Percentiles rank a stretch among this genome's conserved stretches.
Evolutionary conservation across 1,140 invertebrate genomes (phyloP).

Genomic region (Drosophila murphyi): DNA sequence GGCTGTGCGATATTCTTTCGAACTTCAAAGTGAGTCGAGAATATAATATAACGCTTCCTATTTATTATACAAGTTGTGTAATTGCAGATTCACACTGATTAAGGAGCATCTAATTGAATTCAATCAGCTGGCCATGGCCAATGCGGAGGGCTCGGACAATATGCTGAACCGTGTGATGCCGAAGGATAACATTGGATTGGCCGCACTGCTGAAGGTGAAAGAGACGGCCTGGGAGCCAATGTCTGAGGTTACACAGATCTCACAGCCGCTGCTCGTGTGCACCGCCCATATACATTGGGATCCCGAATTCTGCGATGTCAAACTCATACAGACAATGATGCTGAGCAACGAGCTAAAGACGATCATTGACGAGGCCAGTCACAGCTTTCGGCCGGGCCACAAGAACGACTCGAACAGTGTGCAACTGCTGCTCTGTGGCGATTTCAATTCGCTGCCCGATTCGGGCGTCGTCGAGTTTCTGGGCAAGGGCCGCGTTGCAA

Average conservation of each 20-base stretch:
- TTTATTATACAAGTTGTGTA: neutral
- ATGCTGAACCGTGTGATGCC: conserved; percentile 99
- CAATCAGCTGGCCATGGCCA: conserved; percentile 99
- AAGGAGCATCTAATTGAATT: conserved; percentile 99
- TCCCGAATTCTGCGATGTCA: conserved; percentile 99
- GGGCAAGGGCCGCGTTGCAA: conserved; percentile 93
- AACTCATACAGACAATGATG: conserved; percentile 99
- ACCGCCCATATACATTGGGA: conserved; percentile 99
- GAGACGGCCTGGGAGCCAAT: conserved; percentile 96
- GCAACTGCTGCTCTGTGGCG: conserved; percentile 97
- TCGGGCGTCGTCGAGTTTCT: conserved; percentile 99
- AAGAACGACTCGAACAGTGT: conserved; percentile 92
- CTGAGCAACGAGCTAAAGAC: conserved; percentile 95
- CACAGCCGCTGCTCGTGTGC: conserved; percentile 96
- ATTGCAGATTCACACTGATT: conserved; percentile 94
- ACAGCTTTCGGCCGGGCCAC: conserved; percentile 87
- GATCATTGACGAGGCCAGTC: conserved; percentile 91
- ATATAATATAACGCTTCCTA: neutral
- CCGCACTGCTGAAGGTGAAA: conserved; percentile 96
- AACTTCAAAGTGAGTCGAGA: conserved; percentile 92
- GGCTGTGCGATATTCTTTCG: conserved; percentile 99
- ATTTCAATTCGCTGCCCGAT: conserved; percentile 99
- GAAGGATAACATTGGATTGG: conserved; percentile 99
- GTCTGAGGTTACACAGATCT: conserved; percentile 90
- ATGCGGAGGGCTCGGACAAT: conserved; percentile 98